phyloP scores from a whole-genome alignment of 1,140 invertebrate species.

The Philotrypesis tridentata region DNA sequence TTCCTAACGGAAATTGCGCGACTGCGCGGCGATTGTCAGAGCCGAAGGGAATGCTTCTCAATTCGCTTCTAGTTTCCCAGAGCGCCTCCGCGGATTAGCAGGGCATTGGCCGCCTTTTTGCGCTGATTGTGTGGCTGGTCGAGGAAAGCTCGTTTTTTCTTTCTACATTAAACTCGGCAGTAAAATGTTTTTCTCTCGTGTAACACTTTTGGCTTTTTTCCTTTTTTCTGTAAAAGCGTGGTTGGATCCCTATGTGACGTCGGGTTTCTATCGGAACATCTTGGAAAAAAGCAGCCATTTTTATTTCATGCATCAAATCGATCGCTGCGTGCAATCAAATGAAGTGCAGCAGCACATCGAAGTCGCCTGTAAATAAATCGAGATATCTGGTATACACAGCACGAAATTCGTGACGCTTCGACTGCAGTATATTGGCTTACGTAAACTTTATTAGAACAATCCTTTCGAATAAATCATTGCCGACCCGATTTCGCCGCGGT shows the following conservation, averaged over 20 bases:
- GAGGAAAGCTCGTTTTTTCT: too few species aligned
- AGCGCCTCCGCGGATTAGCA: neutral
- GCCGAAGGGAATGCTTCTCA: constrained; percentile 14
- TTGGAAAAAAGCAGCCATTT: too few species aligned
- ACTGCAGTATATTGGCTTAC: neutral
- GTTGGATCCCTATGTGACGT: too few species aligned
- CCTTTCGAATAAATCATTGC: neutral
- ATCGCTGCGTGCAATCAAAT: too few species aligned
- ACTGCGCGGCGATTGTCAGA: constrained; percentile 11
- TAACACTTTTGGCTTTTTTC: too few species aligned
- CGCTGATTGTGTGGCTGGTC: neutral
- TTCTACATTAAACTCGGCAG: too few species aligned
- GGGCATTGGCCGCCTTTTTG: neutral
- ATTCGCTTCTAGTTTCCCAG: neutral
- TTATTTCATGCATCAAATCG: too few species aligned
- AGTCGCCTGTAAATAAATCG: neutral
- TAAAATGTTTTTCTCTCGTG: too few species aligned
- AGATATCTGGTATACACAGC: neutral
- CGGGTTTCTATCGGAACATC: too few species aligned
- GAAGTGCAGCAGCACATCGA: too few species aligned
- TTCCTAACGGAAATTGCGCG: constrained; percentile 45
- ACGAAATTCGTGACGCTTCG: neutral
- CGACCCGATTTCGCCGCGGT: too few species aligned
- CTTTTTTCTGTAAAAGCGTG: too few species aligned
- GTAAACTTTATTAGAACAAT: neutral